Percentiles rank a stretch among this genome's conserved stretches.
Evolutionary conservation across 2,113 vertebrate species (phyloP).

Genomic region (Neotoma lepida): DNA sequence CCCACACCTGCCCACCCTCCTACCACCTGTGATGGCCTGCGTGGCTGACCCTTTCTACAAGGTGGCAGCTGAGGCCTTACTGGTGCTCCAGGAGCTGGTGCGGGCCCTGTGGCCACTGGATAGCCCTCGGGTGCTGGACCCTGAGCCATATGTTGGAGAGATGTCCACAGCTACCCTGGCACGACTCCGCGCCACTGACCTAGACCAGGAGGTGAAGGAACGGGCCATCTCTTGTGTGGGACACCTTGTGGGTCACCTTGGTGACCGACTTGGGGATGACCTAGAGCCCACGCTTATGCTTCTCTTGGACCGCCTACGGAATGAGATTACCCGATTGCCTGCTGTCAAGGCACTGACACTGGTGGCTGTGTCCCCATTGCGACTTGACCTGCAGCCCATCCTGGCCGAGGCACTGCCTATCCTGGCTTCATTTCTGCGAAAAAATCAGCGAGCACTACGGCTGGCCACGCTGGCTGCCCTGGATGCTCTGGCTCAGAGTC

Average conservation of each 20-base stretch:
- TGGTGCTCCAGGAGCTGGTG: slow-evolving; percentile 93
- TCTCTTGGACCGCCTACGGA: slow-evolving; percentile 93
- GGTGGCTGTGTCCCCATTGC: slow-evolving; percentile 89
- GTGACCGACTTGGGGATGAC: slow-evolving; percentile 90
- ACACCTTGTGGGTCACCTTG: slow-evolving; percentile 90
- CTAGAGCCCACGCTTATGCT: slow-evolving; percentile 90
- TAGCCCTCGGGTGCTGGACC: slow-evolving; percentile 84
- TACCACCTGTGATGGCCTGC: slow-evolving; percentile 90
- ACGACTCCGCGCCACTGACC: slow-evolving; percentile 93
- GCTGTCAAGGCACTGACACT: slow-evolving; percentile 91
- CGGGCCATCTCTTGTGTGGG: slow-evolving; percentile 95
- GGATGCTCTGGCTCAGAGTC: slow-evolving; percentile 89
- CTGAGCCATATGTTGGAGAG: slow-evolving; percentile 88
- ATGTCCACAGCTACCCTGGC: slow-evolving; percentile 89
- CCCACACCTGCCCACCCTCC: slow-evolving; percentile 88
- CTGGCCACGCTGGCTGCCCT: slow-evolving; percentile 90
- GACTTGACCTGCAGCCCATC: slow-evolving; percentile 89
- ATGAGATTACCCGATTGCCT: slow-evolving; percentile 94
- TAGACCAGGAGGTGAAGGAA: slow-evolving; percentile 97
- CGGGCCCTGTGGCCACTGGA: slow-evolving; percentile 89
- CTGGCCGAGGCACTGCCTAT: slow-evolving; percentile 90
- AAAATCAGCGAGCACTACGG: slow-evolving; percentile 93
- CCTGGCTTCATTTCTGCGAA: slow-evolving; percentile 93
- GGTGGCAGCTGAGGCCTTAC: slow-evolving; percentile 92
- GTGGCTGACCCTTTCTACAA: slow-evolving; percentile 94